Evolutionary conservation across 2,888 invertebrate genomes (phyloP), one percentile per base, ranked within the genome.

Genomic region (Pseudoips prasinana): DNA sequence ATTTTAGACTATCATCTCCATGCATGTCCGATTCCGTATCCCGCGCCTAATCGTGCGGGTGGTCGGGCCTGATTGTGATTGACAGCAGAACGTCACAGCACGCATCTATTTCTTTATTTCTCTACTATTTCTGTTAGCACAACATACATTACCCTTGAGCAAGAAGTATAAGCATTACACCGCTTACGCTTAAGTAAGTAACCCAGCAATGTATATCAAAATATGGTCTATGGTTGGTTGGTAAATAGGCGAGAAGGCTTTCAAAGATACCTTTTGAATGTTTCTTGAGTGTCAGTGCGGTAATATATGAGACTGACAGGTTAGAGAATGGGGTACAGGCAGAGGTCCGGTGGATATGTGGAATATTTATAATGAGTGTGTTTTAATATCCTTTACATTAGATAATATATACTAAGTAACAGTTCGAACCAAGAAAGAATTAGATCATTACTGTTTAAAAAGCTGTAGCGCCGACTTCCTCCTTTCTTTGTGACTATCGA

Each of bases 31-130:
- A 46, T 54, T 58, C 64, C 64, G 53, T 44, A 65, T 59, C 61
- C 58, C 48, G 63, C 64, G 67, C 67, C 73, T 84, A 83, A 85
- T 84, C 82, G 76, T 57, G 82, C 86, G 86, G 85, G 86, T 87
- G 86, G 86, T 84, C 86, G 78, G 46, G 68, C 64, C 69, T 85
- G 85, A 86, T 85, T 86, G 85, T 87, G 86, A 87, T 83, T 86
- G 86, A 87, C 86, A 86, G 81, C 69, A 62, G 51, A 68, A 66
- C 79, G 76, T 84, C 85, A 81, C 78, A 75, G 70, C 69, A 64
- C 39, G 46, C 45, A 63, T 58, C n/a, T 20, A 20, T 49, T 57
- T 59, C 29, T 37, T 28, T 33, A 24, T n/a, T n/a, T 45, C 41
- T 28, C 43, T 25, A 46, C 32, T 22, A 44, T 19, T 3, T 5